A percentile compares a stretch with the other conserved stretches of the same genome.
Evolutionary conservation across 2,113 vertebrate genomes (phyloP).

Genomic region (Antechinus stuartii): DNA sequence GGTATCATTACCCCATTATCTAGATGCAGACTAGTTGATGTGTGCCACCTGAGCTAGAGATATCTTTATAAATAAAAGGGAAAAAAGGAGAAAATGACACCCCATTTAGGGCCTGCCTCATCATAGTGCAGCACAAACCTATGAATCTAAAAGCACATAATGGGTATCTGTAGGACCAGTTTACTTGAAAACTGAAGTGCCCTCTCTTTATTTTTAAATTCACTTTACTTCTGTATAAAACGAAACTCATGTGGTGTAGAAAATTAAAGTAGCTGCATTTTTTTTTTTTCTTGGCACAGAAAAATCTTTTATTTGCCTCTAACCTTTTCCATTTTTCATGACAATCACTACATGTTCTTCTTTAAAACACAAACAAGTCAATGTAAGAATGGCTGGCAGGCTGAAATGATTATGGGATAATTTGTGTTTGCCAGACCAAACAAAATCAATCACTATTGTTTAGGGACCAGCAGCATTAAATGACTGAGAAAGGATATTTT

Average conservation of each 20-base stretch:
- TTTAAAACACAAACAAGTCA: conserved; percentile 71
- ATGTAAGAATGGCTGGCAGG: conserved; percentile 70
- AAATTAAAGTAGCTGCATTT: conserved; percentile 78
- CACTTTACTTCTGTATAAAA: conserved; percentile 69
- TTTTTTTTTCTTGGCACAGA: conserved; percentile 72
- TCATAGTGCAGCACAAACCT: not conserved
- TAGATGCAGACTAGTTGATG: not conserved
- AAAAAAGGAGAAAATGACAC: conserved; percentile 21
- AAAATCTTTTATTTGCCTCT: conserved; percentile 61
- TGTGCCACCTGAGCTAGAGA: not conserved
- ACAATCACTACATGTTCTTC: conserved; percentile 65
- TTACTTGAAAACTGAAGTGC: conserved; percentile 56
- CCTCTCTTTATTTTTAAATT: conserved; percentile 75
- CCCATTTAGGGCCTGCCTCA: conserved; percentile 7
- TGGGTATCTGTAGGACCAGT: conserved; percentile 25
- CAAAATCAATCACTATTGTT: conserved; percentile 83
- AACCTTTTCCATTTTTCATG: conserved; percentile 69
- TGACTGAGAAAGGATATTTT: conserved; percentile 63
- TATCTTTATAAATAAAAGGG: conserved; percentile 17
- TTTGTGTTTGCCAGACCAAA: conserved; percentile 81
- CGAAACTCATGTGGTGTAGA: conserved; percentile 57
- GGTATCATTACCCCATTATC: not conserved
- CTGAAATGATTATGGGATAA: conserved; percentile 79
- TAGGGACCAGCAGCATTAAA: conserved; percentile 62
- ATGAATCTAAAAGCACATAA: conserved; percentile 51